Evolutionary conservation across 2,888 invertebrate species (phyloP).

Genomic region (Andrena fulva): DNA sequence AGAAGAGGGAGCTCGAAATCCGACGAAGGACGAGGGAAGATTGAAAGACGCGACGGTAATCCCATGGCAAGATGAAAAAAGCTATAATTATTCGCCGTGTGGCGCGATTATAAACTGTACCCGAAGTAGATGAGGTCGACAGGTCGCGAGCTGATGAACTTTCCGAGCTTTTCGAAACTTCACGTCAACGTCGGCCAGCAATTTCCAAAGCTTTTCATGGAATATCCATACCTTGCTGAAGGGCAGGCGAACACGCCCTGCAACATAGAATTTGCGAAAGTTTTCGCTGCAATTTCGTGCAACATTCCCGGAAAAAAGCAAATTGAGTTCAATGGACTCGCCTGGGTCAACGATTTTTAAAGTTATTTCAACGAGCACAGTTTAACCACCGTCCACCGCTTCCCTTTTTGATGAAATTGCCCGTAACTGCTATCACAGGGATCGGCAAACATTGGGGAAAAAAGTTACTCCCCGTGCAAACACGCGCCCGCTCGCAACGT

Average conservation of each 20-base stretch:
- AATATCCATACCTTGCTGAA: no score
- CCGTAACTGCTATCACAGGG: conserved; percentile 19
- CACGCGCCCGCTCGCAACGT: neutral
- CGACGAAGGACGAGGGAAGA: conserved; percentile 2
- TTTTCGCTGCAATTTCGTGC: neutral
- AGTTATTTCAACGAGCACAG: conserved; percentile 20
- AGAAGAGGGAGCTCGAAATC: neutral
- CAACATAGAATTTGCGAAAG: neutral
- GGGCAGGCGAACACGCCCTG: neutral
- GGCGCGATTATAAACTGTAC: conserved; percentile 35
- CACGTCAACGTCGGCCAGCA: no score
- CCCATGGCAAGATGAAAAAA: neutral
- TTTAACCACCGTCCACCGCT: neutral
- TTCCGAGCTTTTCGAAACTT: conserved; percentile 4
- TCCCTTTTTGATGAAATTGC: conserved; percentile 19
- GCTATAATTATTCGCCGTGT: neutral
- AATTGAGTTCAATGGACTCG: neutral
- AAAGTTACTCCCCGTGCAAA: conserved; percentile 14
- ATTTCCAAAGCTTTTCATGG: no score
- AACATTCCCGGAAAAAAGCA: neutral
- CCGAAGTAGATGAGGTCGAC: neutral
- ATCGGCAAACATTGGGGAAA: conserved; percentile 14
- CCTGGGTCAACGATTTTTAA: neutral
- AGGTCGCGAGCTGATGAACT: neutral
- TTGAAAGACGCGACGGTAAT: neutral